A percentile compares a stretch with the other conserved stretches of the same genome.
phyloP scores from a whole-genome alignment of 2,888 invertebrate species.

The Mythimna pallens region DNA sequence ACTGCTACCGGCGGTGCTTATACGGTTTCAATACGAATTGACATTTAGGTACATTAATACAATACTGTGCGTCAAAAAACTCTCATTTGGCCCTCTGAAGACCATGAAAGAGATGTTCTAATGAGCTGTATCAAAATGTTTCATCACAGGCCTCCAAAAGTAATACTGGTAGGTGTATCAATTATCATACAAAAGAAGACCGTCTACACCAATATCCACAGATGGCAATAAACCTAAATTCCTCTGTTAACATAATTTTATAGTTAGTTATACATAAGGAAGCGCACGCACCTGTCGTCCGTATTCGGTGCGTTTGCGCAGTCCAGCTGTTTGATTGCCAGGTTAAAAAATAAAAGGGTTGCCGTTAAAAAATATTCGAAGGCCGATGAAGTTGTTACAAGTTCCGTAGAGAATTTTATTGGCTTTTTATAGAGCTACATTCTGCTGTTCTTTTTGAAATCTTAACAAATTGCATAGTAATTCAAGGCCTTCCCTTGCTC shows the following conservation, averaged over 20 bases:
- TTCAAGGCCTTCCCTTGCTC: background rate
- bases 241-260: slow-evolving; percentile 30
- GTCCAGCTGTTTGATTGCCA: slow-evolving; percentile 41
- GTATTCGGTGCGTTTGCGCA: slow-evolving; percentile 59
- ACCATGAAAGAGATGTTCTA: too few relatives aligned
- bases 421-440: slow-evolving; percentile 20
- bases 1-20: too few relatives aligned
- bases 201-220: slow-evolving; percentile 16
- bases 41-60: too few relatives aligned
- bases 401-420: slow-evolving; percentile 29
- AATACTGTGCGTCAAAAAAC: too few relatives aligned
- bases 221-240: slow-evolving; percentile 33
- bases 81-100: too few relatives aligned
- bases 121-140: background rate
- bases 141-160: background rate
- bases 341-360: slow-evolving; percentile 49
- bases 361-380: slow-evolving; percentile 21
- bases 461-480: background rate
- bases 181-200: background rate
- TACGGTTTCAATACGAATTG: too few relatives aligned
- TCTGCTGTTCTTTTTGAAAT: slow-evolving; percentile 1
- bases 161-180: background rate
- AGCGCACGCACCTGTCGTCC: slow-evolving; percentile 70
- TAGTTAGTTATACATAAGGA: slow-evolving; percentile 59
- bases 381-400: slow-evolving; percentile 41